Evolutionary conservation across 2,888 invertebrate species (phyloP).

Genomic region (Meiosimyza platycephala): DNA sequence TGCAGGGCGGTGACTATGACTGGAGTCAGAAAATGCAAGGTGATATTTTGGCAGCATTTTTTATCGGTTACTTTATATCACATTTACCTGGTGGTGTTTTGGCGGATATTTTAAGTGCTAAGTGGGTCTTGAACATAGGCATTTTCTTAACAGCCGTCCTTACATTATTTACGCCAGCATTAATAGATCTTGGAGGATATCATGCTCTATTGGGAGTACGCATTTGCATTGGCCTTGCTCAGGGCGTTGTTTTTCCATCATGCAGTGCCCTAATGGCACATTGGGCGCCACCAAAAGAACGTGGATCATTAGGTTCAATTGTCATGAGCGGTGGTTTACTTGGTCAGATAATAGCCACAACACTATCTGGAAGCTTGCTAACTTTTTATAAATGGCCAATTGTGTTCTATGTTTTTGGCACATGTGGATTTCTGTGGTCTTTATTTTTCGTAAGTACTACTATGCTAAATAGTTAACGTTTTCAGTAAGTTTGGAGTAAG

Average conservation of each 20-base stretch:
- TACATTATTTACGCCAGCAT: conserved; percentile 80
- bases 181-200: conserved; percentile 73
- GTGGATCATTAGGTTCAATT: conserved; percentile 79
- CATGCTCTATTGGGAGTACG: conserved; percentile 76
- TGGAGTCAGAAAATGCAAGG: conserved; percentile 79
- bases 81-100: conserved; percentile 84
- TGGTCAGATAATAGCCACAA: conserved; percentile 71
- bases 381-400: conserved; percentile 76
- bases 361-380: conserved; percentile 75
- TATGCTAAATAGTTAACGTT: too few species aligned
- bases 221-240: conserved; percentile 82
- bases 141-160: conserved; percentile 81
- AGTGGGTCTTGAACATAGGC: conserved; percentile 81
- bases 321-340: conserved; percentile 81
- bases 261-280: conserved; percentile 81
- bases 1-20: conserved; percentile 64
- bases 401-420: conserved; percentile 82
- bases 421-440: conserved; percentile 77
- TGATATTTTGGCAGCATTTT: conserved; percentile 80
- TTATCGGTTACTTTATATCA: conserved; percentile 83
- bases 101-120: conserved; percentile 83
- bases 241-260: conserved; percentile 85
- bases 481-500: too few species aligned
- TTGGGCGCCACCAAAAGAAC: conserved; percentile 82
- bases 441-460: conserved; percentile 70